These are phyloP conservation scores for Pteria penguin DNA, from an alignment of 2,888 invertebrate genomes.

Conservation along the genomic window DNA sequence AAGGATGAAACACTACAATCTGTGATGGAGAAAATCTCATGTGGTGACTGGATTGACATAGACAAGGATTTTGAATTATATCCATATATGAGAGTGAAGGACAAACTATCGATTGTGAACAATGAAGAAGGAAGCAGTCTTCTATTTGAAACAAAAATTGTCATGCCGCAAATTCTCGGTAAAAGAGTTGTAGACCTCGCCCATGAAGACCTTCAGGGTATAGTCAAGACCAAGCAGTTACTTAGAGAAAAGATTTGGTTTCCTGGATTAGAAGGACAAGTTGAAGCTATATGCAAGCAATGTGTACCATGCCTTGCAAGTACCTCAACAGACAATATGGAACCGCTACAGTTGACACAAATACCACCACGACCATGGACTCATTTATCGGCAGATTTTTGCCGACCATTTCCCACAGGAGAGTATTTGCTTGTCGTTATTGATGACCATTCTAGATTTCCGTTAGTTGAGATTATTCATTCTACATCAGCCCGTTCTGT, in stretches of 20 bases:
- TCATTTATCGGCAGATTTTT: slow-evolving; percentile 42
- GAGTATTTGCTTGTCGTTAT: slow-evolving; percentile 51
- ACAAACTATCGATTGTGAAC: neutral
- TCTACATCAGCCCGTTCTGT: slow-evolving; percentile 45
- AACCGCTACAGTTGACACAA: slow-evolving; percentile 42
- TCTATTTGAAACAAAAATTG: slow-evolving; percentile 22
- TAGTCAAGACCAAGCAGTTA: slow-evolving; percentile 54
- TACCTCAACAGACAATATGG: neutral
- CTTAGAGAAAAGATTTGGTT: slow-evolving; percentile 46
- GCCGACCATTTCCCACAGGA: slow-evolving; percentile 36
- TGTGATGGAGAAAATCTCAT: slow-evolving; percentile 7
- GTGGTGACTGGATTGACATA: neutral
- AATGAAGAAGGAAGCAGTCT: neutral
- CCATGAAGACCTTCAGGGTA: slow-evolving; percentile 59
- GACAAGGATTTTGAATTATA: neutral
- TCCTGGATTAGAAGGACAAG: slow-evolving; percentile 5
- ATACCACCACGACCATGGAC: slow-evolving; percentile 44
- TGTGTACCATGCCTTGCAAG: slow-evolving; percentile 41
- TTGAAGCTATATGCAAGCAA: slow-evolving; percentile 30
- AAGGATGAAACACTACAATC: slow-evolving; percentile 7
- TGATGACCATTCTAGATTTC: slow-evolving; percentile 52
- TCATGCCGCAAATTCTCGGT: slow-evolving; percentile 49
- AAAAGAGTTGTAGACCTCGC: slow-evolving; percentile 48
- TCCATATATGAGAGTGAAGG: neutral
- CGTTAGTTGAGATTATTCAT: slow-evolving; percentile 45